Conservation (phyloP, 2,888 invertebrate species). For the Drosophila paranaensis region DNA sequence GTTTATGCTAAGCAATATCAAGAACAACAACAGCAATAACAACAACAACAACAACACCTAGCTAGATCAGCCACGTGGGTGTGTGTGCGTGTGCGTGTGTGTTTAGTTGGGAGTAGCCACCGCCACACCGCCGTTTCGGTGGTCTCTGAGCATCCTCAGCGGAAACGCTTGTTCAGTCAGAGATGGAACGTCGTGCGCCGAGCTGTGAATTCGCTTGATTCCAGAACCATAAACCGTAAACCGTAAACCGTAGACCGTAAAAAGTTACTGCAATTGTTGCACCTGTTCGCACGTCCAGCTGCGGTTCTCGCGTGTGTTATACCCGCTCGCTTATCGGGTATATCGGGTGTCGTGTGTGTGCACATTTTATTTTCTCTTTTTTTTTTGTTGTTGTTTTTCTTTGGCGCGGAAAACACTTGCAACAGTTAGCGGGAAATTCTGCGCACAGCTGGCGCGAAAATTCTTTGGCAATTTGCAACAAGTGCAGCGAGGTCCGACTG, state of each 20-base stretch:
- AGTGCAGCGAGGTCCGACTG: slow-evolving; percentile 12
- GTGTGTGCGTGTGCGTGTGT: slow-evolving; percentile 14
- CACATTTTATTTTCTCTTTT: not conserved
- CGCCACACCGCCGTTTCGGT: slow-evolving; percentile 25
- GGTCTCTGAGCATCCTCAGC: slow-evolving; percentile 64
- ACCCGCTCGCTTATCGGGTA: not conserved
- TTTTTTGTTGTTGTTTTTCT: slow-evolving; percentile 1
- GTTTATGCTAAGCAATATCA: slow-evolving; percentile 66
- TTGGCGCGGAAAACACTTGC: slow-evolving; percentile 30
- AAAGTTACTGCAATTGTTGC: slow-evolving; percentile 2
- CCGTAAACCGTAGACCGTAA: not conserved
- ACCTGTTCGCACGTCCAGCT: not conserved
- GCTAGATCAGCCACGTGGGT: slow-evolving; percentile 60
- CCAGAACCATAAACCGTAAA: not conserved
- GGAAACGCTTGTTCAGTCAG: slow-evolving; percentile 73
- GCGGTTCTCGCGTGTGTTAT: not conserved
- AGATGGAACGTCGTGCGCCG: slow-evolving; percentile 64
- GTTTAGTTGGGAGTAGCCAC: slow-evolving; percentile 27
- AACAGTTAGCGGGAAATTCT: slow-evolving; percentile 39
- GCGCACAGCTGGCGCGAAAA: slow-evolving; percentile 34
- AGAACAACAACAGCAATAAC: slow-evolving; percentile 48
- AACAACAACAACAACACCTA: slow-evolving; percentile 44
- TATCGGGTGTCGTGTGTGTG: not conserved
- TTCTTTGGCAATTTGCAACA: slow-evolving; percentile 36
- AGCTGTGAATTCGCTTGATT: slow-evolving; percentile 51